These are phyloP conservation scores for Lethenteron reissneri DNA, from an alignment of 2,113 vertebrate species.

Conservation along the genomic window DNA sequence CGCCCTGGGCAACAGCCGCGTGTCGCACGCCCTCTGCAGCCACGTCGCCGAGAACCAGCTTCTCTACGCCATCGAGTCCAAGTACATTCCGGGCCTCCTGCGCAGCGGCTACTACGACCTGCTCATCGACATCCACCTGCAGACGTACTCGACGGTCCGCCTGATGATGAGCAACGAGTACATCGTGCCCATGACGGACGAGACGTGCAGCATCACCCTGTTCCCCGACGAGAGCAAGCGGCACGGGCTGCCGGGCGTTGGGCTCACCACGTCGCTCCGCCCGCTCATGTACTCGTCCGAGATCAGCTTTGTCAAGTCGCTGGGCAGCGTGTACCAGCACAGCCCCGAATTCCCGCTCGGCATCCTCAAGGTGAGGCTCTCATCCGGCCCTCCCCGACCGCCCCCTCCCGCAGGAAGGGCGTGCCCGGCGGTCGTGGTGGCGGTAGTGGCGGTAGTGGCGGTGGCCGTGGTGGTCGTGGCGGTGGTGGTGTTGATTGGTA, in stretches of 20 bases:
- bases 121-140: slow-evolving; percentile 77
- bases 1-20: slow-evolving; percentile 74
- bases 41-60: slow-evolving; percentile 82
- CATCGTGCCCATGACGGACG: slow-evolving; percentile 70
- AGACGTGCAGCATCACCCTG: slow-evolving; percentile 60
- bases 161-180: slow-evolving; percentile 97
- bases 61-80: slow-evolving; percentile 71
- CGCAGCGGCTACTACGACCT: slow-evolving; percentile 73
- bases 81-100: slow-evolving; percentile 64
- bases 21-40: slow-evolving; percentile 76
- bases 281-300: slow-evolving; percentile 51
- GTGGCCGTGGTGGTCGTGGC: too few relatives aligned
- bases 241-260: slow-evolving; percentile 67
- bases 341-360: slow-evolving; percentile 74
- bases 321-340: slow-evolving; percentile 42
- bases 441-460: too few relatives aligned
- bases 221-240: slow-evolving; percentile 49
- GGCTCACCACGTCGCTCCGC: slow-evolving; percentile 68
- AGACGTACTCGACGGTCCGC: slow-evolving; percentile 57
- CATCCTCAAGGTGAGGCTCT: slow-evolving; percentile 28
- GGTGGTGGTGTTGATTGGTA: too few relatives aligned
- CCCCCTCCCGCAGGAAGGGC: too few relatives aligned
- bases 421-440: too few relatives aligned
- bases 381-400: neutral
- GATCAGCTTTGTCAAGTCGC: slow-evolving; percentile 47